These are phyloP conservation scores for Radopholus similis DNA, from an alignment of 1,140 invertebrate species.

Conservation along the genomic window DNA sequence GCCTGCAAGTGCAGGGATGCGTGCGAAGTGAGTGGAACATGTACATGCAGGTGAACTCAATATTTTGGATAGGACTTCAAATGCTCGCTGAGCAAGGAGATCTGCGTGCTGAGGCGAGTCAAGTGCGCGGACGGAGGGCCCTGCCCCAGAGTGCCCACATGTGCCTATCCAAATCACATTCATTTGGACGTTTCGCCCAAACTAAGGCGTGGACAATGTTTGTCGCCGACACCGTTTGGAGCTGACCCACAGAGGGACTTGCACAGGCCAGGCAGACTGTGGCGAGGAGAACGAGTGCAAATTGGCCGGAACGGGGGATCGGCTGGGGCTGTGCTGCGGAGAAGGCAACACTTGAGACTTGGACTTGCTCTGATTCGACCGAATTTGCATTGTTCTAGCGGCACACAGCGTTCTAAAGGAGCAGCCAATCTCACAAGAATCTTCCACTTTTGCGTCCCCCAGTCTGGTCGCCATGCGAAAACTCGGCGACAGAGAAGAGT, in stretches of 20 bases:
- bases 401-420: no score
- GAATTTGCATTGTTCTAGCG: no score
- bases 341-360: no score
- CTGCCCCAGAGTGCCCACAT: conserved; percentile 11
- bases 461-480: no score
- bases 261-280: neutral
- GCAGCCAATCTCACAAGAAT: no score
- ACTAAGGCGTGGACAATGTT: neutral
- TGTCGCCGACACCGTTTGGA: neutral
- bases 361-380: no score
- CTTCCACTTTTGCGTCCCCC: no score
- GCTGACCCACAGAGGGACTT: neutral
- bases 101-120: conserved; percentile 43
- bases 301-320: neutral
- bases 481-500: no score
- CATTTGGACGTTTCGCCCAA: neutral
- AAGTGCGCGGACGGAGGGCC: conserved; percentile 14
- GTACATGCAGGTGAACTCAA: neutral
- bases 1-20: conserved; percentile 43
- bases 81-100: conserved; percentile 34
- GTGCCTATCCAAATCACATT: neutral
- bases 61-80: conserved; percentile 29
- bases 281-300: neutral
- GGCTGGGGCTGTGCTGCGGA: neutral
- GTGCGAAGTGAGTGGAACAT: conserved; percentile 36